Evolutionary conservation across 1,140 invertebrate genomes (phyloP).

Genomic region (Plutomurus gul): DNA sequence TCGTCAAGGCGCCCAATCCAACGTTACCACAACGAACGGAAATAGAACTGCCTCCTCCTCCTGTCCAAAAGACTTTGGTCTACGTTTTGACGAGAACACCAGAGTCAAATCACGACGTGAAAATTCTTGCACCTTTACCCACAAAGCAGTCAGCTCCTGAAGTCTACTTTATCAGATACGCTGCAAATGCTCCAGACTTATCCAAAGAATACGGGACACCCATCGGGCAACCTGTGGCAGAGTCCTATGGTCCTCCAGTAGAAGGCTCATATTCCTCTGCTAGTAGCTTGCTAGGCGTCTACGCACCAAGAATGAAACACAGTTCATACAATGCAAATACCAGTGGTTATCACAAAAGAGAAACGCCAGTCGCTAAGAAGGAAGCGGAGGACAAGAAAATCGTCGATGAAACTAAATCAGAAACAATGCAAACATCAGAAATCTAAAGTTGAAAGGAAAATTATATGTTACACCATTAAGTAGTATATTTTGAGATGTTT

Average conservation of each 20-base stretch:
- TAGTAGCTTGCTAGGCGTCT: background rate
- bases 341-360: background rate
- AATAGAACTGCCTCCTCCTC: background rate
- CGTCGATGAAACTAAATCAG: background rate
- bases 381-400: background rate
- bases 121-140: background rate
- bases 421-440: background rate
- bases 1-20: background rate
- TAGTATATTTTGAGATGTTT: too few species aligned
- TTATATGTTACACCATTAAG: background rate
- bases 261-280: background rate
- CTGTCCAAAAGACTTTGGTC: background rate
- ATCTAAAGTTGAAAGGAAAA: background rate
- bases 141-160: background rate
- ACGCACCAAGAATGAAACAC: background rate
- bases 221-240: background rate
- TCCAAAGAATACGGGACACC: background rate
- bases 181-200: background rate
- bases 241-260: background rate
- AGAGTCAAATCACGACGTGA: background rate
- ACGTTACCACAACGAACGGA: background rate
- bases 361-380: background rate
- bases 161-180: constrained; percentile 2
- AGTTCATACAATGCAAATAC: background rate
- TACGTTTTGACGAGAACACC: constrained; percentile 6